phyloP scores from a whole-genome alignment of 1,140 invertebrate species.

The Leucophenga varia region DNA sequence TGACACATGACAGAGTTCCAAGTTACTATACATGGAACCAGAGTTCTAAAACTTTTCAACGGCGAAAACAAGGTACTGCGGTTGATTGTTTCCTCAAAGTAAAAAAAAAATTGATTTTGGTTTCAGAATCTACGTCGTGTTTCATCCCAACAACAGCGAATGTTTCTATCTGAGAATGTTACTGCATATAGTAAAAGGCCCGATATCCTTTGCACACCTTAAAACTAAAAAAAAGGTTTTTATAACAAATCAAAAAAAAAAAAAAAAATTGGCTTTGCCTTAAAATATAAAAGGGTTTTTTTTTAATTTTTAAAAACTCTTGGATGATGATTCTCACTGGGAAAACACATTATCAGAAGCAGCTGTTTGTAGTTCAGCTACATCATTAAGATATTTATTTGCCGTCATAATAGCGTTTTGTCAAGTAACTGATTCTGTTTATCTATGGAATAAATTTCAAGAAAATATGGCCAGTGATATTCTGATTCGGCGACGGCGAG shows the following conservation, averaged over 20 bases:
- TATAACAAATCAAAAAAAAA: too few relatives aligned
- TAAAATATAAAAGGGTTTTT: too few relatives aligned
- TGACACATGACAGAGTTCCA: slow-evolving; percentile 1
- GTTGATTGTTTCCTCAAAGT: not conserved
- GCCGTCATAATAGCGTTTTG: not conserved
- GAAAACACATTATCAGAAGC: too few relatives aligned
- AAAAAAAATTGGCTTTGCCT: too few relatives aligned
- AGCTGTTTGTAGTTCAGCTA: not conserved
- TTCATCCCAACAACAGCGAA: not conserved
- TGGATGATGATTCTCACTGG: too few relatives aligned
- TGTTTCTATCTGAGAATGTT: too few relatives aligned
- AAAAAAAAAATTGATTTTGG: not conserved
- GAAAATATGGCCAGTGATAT: slow-evolving; percentile 3
- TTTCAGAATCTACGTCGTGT: too few relatives aligned
- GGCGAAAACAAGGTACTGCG: not conserved
- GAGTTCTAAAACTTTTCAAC: slow-evolving; percentile 3
- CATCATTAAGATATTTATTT: slow-evolving; percentile 3
- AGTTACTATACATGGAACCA: not conserved
- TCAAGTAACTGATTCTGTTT: slow-evolving; percentile 2
- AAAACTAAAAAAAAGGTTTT: not conserved
- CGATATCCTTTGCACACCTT: slow-evolving; percentile 1
- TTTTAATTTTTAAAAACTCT: too few relatives aligned
- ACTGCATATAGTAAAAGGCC: not conserved
- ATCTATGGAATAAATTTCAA: slow-evolving; percentile 1
- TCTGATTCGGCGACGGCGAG: too few relatives aligned